Base-by-base conservation (phyloP, 2,797 vertebrate species). In the Sebastes steindachneri region DNA sequence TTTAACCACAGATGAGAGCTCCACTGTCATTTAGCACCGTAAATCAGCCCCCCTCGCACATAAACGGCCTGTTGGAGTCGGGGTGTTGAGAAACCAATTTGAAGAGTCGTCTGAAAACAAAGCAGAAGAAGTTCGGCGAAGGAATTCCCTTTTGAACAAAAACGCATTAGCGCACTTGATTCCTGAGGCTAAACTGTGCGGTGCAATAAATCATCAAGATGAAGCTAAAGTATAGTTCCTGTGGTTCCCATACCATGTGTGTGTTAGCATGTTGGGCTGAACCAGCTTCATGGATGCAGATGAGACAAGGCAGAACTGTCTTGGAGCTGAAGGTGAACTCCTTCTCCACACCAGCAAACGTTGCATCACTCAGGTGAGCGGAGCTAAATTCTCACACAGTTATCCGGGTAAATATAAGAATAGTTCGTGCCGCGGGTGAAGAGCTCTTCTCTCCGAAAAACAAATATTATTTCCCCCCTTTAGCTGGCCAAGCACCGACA, bases 1-100 rank as follows among this genome's bases (percentile, higher is more conserved):
- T 90, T 89, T 87, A 93, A 95, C 93, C 93, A 89, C 93, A 93
- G 81, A 88, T 85, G 82, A 85, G 83, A 71, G 85, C 88, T 79
- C 69, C 89, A 90, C 90, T 92, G 76, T 91, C 88, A 93, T 91
- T 92, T 88, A 88, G 86, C 29, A 28, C 67, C 82, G 89, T 94
- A 93, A 95, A 95, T 95, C 91, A 91, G 75, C 45, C 53, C 4
- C 62, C 62, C 19, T 85, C 23, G 6, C 82, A 57, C 88, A 88
- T 75, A 85, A 92, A 83, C 74, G 75, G 54, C 33, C 29, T 57
- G 54, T 75, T 73, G 53, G 65, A 59, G 71, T 41, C 8, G 9
- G 28, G 51, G 68, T 82, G 80, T 76, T 76, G 29, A 75, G 82
- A 81, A 86, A 86, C 71, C 77, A 59, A 86, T 87, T 83, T 81